A percentile compares a stretch with the other conserved stretches of the same genome.
Conservation (phyloP, 2,113 vertebrate genomes). For the Saccopteryx bilineata region DNA sequence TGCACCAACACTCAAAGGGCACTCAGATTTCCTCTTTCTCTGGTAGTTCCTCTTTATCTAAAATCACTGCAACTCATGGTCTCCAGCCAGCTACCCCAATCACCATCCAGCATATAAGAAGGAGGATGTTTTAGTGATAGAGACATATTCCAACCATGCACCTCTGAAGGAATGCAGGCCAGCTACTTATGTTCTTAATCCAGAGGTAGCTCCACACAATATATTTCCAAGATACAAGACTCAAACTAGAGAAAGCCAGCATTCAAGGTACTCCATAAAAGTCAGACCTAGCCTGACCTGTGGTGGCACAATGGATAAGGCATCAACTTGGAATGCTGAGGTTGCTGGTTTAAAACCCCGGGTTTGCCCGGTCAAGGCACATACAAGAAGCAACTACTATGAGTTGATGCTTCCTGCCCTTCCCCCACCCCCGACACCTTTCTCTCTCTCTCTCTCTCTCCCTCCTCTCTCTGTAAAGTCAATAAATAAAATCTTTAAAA, state of each 20-base stretch:
- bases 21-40: background rate
- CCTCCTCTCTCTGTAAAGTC: too few species aligned
- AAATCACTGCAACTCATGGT: background rate
- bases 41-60: background rate
- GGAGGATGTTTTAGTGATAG: background rate
- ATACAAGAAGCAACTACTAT: too few species aligned
- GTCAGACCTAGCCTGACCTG: background rate
- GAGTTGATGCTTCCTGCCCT: too few species aligned
- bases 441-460: too few species aligned
- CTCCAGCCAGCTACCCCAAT: background rate
- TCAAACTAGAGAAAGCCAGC: slow-evolving; percentile 10
- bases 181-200: background rate
- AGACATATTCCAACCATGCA: background rate
- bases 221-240: background rate
- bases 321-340: too few species aligned
- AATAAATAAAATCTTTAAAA: too few species aligned
- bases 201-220: background rate
- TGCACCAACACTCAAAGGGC: background rate
- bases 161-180: background rate
- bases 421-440: too few species aligned
- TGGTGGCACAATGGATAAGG: too few species aligned
- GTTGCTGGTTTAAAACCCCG: too few species aligned
- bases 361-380: too few species aligned
- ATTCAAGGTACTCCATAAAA: background rate
- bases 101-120: background rate